Base-by-base conservation (phyloP, 2,888 invertebrate genomes). In the Gryllus longicercus region DNA sequence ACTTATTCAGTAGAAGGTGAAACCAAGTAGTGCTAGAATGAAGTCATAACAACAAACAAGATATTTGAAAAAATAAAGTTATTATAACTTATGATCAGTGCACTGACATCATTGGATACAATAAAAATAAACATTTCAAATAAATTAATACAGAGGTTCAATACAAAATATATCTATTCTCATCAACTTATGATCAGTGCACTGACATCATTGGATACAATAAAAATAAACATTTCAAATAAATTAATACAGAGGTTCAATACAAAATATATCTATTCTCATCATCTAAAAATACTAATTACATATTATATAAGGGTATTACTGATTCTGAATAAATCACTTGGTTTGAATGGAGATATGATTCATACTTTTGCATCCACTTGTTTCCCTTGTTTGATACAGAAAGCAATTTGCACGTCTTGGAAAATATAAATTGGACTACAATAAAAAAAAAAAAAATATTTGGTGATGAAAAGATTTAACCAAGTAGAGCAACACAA, bases 111-210 rank as follows among this genome's bases (percentile, higher is more conserved):
- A 63, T 63, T 63, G n/a, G 16, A 63, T 63, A 63, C 63, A 63
- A 63, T 63, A 63, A 63, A 63, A 63, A 63, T 63, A 63, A 63
- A 63, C 63, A 18, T 63, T n/a, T 63, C 63, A 63, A 63, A 63
- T 63, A 63, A 63, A 63, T 63, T 63, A 63, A 63, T 63, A 18
- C 63, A 63, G 16, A 63, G 14, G 63, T 63, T 63, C 63, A 63
- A 63, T 63, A 63, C 63, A 63, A 63, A 63, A 63, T 63, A 63
- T 63, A 63, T 63, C 63, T 18, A 63, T 63, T 63, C 63, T 63
- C 63, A 63, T 63, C n/a, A 63, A 63, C 63, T 63, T 63, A 63
- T 18, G 63, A n/a, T n/a, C n/a, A 63, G n/a, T 63, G n/a, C 63
- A 63, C n/a, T 14, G 63, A 5, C 3, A 63, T 18, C 63, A 63